Evolutionary conservation across 2,888 invertebrate species (phyloP), one percentile per base, ranked within the genome.

Genomic region (Himalopsyche kuldschensis): DNA sequence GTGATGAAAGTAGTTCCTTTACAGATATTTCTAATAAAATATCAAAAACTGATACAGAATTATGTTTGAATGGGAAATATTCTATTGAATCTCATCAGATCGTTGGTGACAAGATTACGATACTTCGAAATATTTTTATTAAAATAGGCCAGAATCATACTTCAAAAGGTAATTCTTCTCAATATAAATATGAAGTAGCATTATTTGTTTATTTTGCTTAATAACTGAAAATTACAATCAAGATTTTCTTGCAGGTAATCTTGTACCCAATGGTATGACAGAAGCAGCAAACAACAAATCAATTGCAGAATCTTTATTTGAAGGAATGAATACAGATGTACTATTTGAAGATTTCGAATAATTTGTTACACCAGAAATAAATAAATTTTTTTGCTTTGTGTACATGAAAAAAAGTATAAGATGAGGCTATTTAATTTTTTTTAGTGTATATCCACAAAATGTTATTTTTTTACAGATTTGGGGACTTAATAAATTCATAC

Each of bases 1-100:
- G 88, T 2, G 87, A 87, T 17, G 87, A 88, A 78, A 87, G 87
- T 11, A 87, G 80, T 78, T 31, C 80, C 11, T 84, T 78, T 69
- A 46, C 78, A 1, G 30, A 77, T 20, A 77, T 41, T 41, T 41
- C 48, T 79, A 75, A 48, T n/a, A 84, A 81, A 30, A n/a, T 69
- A 3, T 69, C 78, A n/a, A 46, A 77, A 55, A 31, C 24, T 20
- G 63, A 78, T 32, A 31, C 55, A n/a, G 76, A 77, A 31, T 31
- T 41, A 20, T 15, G 24, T 35, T 30, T 48, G 24, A 46, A 47
- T 4, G 75, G 75, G 24, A 78, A 35, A 47, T 84, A 78, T 76
- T 79, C 81, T 15, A 75, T 78, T 20, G 79, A 84, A 55, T 75
- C 48, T 17, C 17, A 46, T 35, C n/a, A 27, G 46, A 35, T 48